These are phyloP conservation scores for Erinaceus europaeus DNA, from an alignment of 2,113 vertebrate species.

Conservation along the genomic window DNA sequence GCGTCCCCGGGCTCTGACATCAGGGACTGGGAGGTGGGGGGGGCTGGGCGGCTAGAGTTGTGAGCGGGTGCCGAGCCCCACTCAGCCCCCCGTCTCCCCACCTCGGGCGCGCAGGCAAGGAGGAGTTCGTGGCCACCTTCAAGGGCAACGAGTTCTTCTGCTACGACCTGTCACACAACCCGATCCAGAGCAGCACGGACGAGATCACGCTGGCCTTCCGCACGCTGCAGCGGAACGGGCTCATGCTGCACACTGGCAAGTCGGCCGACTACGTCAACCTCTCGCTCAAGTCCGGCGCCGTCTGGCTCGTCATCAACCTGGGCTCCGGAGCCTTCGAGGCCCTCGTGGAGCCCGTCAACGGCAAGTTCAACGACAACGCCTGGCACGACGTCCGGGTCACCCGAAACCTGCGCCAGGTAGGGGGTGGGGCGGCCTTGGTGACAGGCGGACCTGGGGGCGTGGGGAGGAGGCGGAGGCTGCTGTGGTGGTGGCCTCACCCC, in stretches of 20 bases:
- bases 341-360: constrained; percentile 93
- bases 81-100: constrained; percentile 32
- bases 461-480: background rate
- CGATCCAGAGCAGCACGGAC: constrained; percentile 97
- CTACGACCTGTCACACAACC: constrained; percentile 95
- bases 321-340: constrained; percentile 97
- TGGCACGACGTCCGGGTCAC: constrained; percentile 95
- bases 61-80: background rate
- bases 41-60: background rate
- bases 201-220: constrained; percentile 96
- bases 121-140: constrained; percentile 95
- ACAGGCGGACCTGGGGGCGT: background rate
- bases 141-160: constrained; percentile 97
- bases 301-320: constrained; percentile 97
- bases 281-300: constrained; percentile 92
- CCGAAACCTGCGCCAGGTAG: constrained; percentile 97
- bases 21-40: background rate
- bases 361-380: constrained; percentile 93
- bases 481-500: background rate
- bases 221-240: constrained; percentile 93
- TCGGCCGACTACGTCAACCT: constrained; percentile 96
- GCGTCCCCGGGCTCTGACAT: constrained; percentile 5
- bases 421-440: constrained; percentile 3
- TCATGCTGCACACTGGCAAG: constrained; percentile 95
- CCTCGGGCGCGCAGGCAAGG: constrained; percentile 83